phyloP scores from a whole-genome alignment of 1,140 invertebrate species.

The Trichomalopsis sarcophagae region DNA sequence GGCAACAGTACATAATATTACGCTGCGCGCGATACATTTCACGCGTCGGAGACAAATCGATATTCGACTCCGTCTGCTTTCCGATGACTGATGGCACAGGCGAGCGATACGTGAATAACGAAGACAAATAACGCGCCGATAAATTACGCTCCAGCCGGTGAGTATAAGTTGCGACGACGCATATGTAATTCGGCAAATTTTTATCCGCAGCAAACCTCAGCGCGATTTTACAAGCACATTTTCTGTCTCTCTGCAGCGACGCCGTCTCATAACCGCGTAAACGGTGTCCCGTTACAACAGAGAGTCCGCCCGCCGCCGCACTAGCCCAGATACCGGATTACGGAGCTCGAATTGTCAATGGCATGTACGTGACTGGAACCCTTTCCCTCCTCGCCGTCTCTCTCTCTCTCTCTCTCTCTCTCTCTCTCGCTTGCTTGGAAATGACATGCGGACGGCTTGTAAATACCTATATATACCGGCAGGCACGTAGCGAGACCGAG shows the following conservation, averaged over 20 bases:
- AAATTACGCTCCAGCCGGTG: no score
- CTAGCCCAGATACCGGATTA: constrained; percentile 71
- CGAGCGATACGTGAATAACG: no score
- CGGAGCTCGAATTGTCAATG: constrained; percentile 69
- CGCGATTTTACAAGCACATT: background rate
- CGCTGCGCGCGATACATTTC: background rate
- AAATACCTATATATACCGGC: background rate
- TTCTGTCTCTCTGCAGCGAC: background rate
- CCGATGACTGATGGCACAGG: no score
- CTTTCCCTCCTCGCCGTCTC: background rate
- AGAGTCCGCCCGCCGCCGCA: constrained; percentile 42
- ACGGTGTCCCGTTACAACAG: constrained; percentile 67
- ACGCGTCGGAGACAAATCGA: no score
- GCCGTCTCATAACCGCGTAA: constrained; percentile 59
- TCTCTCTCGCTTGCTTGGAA: background rate
- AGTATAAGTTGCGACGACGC: no score
- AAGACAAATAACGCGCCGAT: no score
- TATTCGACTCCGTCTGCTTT: no score
- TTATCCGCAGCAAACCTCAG: no score
- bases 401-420: background rate
- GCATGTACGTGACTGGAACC: constrained; percentile 54
- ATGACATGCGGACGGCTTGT: background rate
- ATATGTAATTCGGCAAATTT: no score
- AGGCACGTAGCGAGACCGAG: background rate
- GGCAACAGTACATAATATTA: background rate